These are phyloP conservation scores for Rhegmatorhina hoffmannsi DNA, from an alignment of 2,113 vertebrate genomes.

Conservation along the genomic window DNA sequence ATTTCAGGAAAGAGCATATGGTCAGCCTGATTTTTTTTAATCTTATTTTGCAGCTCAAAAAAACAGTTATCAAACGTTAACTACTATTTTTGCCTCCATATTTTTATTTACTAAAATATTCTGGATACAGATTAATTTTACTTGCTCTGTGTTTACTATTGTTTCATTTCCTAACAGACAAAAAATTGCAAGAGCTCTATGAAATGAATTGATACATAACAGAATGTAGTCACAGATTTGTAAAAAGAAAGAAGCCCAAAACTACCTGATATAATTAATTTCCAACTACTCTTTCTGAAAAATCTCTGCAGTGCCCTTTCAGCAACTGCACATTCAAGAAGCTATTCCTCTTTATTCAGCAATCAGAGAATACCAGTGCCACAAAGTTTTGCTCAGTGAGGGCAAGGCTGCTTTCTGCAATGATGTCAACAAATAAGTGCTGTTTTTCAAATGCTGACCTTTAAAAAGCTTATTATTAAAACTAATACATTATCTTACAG, in stretches of 20 bases:
- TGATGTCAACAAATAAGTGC: constrained; percentile 29
- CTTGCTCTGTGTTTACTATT: background rate
- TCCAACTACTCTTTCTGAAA: background rate
- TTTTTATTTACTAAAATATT: background rate
- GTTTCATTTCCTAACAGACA: background rate
- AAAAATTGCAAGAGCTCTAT: background rate
- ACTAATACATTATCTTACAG: constrained; percentile 21
- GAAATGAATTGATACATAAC: background rate
- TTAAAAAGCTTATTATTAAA: constrained; percentile 8
- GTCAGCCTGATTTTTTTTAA: background rate
- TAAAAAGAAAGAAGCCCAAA: background rate
- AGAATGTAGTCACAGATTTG: background rate
- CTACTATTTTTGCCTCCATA: background rate
- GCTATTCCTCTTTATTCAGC: constrained; percentile 21
- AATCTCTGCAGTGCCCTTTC: constrained; percentile 2
- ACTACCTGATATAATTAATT: background rate
- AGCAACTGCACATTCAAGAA: background rate
- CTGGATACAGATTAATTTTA: background rate
- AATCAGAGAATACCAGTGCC: background rate
- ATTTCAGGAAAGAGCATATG: background rate
- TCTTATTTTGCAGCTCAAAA: background rate
- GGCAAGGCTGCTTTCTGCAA: background rate
- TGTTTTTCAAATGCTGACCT: constrained; percentile 42
- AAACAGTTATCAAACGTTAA: background rate
- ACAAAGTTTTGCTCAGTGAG: constrained; percentile 28